phyloP scores from a whole-genome alignment of 1,140 invertebrate species.

The Drosophila chauvacae region DNA sequence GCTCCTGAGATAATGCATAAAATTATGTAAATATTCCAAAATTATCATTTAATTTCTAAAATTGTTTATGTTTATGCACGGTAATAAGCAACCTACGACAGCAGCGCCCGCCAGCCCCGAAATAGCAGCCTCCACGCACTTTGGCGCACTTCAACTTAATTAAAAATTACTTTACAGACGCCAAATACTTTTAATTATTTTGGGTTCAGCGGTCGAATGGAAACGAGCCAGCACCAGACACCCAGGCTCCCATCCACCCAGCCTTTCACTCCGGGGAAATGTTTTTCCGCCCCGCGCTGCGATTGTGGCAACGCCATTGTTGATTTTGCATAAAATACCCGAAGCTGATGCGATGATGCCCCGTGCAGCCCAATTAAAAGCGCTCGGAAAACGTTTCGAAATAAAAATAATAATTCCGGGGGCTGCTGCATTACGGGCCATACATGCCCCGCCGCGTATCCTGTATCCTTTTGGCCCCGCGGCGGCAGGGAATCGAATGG shows the following conservation, averaged over 20 bases:
- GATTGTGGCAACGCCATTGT: constrained; percentile 40
- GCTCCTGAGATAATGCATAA: constrained; percentile 72
- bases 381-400: constrained; percentile 47
- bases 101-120: constrained; percentile 1
- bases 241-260: background rate
- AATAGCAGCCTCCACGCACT: constrained; percentile 35
- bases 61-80: constrained; percentile 81
- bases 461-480: constrained; percentile 26
- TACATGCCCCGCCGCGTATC: constrained; percentile 9
- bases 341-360: constrained; percentile 47
- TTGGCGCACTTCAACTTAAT: constrained; percentile 80
- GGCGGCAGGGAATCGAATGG: constrained; percentile 11
- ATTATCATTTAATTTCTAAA: constrained; percentile 83
- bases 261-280: constrained; percentile 17
- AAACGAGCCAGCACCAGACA: constrained; percentile 43
- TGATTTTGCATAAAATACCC: constrained; percentile 53
- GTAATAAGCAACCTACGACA: constrained; percentile 73
- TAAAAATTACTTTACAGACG: constrained; percentile 83
- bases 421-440: constrained; percentile 33
- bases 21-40: constrained; percentile 81
- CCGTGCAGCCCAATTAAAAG: constrained; percentile 53
- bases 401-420: constrained; percentile 52
- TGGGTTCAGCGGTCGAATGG: constrained; percentile 78
- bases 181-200: constrained; percentile 83
- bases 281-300: constrained; percentile 21